phyloP scores from a whole-genome alignment of 2,113 vertebrate species.

The Tachuris rubrigastra region DNA sequence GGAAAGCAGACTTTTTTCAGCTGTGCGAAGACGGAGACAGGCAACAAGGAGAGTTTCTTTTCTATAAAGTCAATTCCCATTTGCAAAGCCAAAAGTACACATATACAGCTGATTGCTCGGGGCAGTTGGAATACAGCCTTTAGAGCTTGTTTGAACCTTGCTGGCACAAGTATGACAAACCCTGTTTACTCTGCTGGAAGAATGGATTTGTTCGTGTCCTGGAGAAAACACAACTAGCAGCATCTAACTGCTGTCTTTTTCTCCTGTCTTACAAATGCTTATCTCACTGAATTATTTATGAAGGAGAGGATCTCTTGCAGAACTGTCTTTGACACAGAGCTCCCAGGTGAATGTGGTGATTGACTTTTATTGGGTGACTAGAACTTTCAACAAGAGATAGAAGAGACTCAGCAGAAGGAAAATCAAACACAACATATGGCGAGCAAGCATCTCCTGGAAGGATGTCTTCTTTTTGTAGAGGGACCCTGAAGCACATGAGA shows the following conservation, averaged over 20 bases:
- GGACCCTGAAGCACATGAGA: background rate
- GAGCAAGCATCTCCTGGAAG: background rate
- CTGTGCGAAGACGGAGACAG: background rate
- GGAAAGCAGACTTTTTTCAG: background rate
- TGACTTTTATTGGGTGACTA: background rate
- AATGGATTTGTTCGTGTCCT: background rate
- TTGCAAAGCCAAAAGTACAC: background rate
- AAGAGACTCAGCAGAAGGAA: background rate
- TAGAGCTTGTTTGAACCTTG: background rate
- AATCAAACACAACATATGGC: background rate
- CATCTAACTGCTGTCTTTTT: background rate
- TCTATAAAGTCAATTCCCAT: background rate
- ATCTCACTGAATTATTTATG: background rate
- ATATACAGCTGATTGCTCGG: background rate
- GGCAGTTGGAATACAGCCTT: background rate
- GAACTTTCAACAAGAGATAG: background rate
- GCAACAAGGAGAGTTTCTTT: background rate
- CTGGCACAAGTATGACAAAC: background rate
- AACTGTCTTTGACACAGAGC: background rate
- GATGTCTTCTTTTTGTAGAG: background rate
- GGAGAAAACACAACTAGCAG: background rate
- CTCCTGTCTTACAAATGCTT: background rate
- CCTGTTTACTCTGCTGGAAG: background rate
- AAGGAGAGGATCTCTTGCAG: background rate
- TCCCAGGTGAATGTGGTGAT: background rate